A percentile compares a stretch with the other conserved stretches of the same genome.
Conservation (phyloP, 2,113 vertebrate species). For the Dasyprocta punctata region DNA sequence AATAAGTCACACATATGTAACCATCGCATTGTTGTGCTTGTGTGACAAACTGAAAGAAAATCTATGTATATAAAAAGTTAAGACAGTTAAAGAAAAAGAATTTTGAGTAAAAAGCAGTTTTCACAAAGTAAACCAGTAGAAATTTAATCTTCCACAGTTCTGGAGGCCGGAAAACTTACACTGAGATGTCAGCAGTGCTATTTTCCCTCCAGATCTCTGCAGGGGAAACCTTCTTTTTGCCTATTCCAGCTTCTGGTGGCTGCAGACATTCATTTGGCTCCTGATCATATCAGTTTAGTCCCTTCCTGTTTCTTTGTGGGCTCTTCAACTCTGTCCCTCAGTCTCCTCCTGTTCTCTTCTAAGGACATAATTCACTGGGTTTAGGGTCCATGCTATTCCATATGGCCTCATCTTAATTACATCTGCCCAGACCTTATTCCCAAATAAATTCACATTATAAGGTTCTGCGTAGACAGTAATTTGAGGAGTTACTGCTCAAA, state of each 20-base stretch:
- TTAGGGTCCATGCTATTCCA: background rate
- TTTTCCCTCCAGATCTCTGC: no score
- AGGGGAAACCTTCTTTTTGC: rapidly evolving
- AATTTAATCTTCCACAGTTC: background rate
- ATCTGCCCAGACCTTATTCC: background rate
- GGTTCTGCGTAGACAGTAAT: background rate
- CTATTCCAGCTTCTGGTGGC: background rate
- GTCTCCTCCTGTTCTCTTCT: background rate
- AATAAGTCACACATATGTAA: no score
- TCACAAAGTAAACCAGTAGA: rapidly evolving
- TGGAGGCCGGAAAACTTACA: background rate
- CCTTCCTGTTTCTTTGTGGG: rapidly evolving
- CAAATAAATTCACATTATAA: background rate
- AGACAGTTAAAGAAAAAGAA: no score
- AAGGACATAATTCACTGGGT: background rate
- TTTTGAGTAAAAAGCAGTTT: no score
- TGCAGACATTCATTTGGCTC: background rate
- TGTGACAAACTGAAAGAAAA: no score
- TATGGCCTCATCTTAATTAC: background rate
- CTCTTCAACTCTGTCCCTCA: background rate
- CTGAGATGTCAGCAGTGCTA: rapidly evolving
- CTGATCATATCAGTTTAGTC: background rate
- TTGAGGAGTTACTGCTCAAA: background rate
- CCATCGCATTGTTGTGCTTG: no score
- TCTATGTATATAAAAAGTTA: no score